phyloP scores from a whole-genome alignment of 1,140 invertebrate genomes.

The Saxidomus purpurata region DNA sequence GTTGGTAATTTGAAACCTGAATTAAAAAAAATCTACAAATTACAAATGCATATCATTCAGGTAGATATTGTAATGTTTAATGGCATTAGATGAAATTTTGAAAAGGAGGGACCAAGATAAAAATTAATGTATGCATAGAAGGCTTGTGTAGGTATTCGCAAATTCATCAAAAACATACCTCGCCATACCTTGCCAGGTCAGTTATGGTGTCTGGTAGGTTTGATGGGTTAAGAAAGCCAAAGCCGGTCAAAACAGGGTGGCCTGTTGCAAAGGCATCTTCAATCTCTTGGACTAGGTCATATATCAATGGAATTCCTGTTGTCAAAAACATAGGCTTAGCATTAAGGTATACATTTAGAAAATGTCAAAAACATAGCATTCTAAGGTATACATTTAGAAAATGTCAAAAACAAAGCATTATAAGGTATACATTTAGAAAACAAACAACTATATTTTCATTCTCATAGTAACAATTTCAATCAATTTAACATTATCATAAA shows the following conservation, averaged over 20 bases:
- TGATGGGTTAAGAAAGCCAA: not conserved
- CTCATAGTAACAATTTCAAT: not conserved
- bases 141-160: not conserved
- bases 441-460: not conserved
- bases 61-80: not conserved
- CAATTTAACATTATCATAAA: slow-evolving; percentile 1
- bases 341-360: not conserved
- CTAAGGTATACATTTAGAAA: not conserved
- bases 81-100: too few species aligned
- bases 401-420: not conserved
- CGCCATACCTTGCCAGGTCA: slow-evolving; percentile 20
- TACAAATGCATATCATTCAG: not conserved
- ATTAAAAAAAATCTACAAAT: not conserved
- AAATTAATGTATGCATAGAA: not conserved
- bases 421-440: not conserved
- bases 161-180: slow-evolving; percentile 32
- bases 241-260: slow-evolving; percentile 14
- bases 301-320: slow-evolving; percentile 25
- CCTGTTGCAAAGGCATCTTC: slow-evolving; percentile 8
- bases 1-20: not conserved
- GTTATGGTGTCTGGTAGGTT: slow-evolving; percentile 5
- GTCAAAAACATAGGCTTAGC: not conserved
- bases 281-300: not conserved
- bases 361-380: too few species aligned
- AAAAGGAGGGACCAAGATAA: not conserved